phyloP scores from a whole-genome alignment of 2,797 vertebrate genomes.

The Enteromius treurensis region DNA sequence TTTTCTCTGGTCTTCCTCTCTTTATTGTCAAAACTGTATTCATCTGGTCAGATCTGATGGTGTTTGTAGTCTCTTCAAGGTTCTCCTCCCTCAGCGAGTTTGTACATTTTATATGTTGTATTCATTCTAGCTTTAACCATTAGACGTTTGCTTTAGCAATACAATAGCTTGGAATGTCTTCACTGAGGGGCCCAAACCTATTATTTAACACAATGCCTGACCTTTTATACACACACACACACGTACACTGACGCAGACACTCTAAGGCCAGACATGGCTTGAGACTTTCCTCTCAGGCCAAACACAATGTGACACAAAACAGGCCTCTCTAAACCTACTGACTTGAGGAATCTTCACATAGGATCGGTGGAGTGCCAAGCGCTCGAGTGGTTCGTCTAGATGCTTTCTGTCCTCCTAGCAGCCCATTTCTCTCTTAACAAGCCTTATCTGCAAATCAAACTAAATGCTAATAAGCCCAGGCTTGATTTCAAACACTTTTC shows the following conservation, averaged over 20 bases:
- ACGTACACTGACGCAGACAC: slow-evolving; percentile 30
- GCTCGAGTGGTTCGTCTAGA: not conserved
- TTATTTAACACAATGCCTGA: slow-evolving; percentile 65
- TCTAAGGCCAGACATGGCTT: slow-evolving; percentile 27
- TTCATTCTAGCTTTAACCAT: slow-evolving; percentile 50
- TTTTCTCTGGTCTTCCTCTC: slow-evolving; percentile 16
- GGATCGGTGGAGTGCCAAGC: not conserved
- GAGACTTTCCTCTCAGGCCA: slow-evolving; percentile 15
- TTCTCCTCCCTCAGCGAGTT: slow-evolving; percentile 7
- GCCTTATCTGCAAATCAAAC: slow-evolving; percentile 45
- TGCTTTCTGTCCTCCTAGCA: slow-evolving; percentile 9
- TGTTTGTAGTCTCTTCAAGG: slow-evolving; percentile 19
- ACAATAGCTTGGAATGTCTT: slow-evolving; percentile 68
- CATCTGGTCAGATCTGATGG: not conserved
- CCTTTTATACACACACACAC: slow-evolving; percentile 14
- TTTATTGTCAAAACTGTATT: slow-evolving; percentile 30
- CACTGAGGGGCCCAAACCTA: slow-evolving; percentile 70
- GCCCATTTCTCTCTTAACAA: slow-evolving; percentile 8
- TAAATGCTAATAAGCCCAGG: slow-evolving; percentile 34
- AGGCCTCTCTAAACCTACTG: not conserved
- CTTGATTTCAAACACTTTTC: slow-evolving; percentile 28
- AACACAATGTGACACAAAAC: not conserved
- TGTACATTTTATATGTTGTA: slow-evolving; percentile 21
- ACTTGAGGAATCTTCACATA: not conserved
- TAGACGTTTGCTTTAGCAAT: slow-evolving; percentile 66